phyloP scores from a whole-genome alignment of 2,888 invertebrate species.

The Cheiracanthium punctorium region DNA sequence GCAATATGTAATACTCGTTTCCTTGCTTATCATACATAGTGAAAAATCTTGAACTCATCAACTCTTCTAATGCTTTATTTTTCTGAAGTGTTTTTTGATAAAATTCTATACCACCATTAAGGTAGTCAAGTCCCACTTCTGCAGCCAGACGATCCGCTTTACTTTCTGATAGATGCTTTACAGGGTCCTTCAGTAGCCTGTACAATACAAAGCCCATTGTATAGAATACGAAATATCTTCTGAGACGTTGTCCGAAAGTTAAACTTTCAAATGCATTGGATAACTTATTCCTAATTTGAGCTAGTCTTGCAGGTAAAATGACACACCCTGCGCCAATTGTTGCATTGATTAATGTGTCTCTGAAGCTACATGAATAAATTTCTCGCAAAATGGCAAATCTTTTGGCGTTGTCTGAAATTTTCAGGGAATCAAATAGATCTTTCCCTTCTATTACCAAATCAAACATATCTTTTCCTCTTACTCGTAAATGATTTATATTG shows the following conservation, averaged over 20 bases:
- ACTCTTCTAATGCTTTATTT: constrained; percentile 83
- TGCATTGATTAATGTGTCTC: constrained; percentile 80
- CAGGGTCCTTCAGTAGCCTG: constrained; percentile 81
- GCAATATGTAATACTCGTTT: constrained; percentile 82
- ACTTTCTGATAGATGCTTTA: constrained; percentile 81
- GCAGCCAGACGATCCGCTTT: constrained; percentile 81
- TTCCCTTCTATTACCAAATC: constrained; percentile 82
- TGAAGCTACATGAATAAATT: constrained; percentile 81
- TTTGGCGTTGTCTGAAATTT: constrained; percentile 86
- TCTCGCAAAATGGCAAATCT: constrained; percentile 87
- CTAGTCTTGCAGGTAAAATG: constrained; percentile 79
- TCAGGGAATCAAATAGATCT: constrained; percentile 81
- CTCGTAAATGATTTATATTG: constrained; percentile 16
- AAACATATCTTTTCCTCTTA: constrained; percentile 80
- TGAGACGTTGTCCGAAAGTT: constrained; percentile 78
- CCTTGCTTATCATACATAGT: constrained; percentile 82
- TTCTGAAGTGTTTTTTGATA: constrained; percentile 84
- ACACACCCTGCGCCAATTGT: constrained; percentile 78
- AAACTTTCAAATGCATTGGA: constrained; percentile 79
- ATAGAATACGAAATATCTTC: constrained; percentile 80
- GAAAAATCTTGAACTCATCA: constrained; percentile 82
- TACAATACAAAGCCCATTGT: constrained; percentile 81
- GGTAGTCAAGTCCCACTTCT: constrained; percentile 80
- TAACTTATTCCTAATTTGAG: constrained; percentile 79
- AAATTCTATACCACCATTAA: constrained; percentile 85